Evolutionary conservation across 2,113 vertebrate species (phyloP), one percentile per base, ranked within the genome.

Genomic region (Rostratula benghalensis): DNA sequence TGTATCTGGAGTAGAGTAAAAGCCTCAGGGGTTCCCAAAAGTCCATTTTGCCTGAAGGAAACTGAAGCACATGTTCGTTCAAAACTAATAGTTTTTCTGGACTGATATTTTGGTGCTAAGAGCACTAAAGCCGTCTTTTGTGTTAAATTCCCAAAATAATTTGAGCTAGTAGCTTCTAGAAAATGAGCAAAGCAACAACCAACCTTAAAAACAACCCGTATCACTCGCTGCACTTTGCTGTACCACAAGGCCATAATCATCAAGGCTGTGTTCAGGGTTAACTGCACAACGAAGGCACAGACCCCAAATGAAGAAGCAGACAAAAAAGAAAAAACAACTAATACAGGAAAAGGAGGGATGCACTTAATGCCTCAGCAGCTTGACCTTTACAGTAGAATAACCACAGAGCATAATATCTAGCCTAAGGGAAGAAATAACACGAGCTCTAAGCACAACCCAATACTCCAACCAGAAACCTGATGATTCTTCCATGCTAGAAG

Each of bases 321-420:
- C 18, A 21, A 28, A 51, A 56, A 87, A 28, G 31, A 77, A 22
- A 83, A 93, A 83, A 64, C 9, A 51, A 24, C 27, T 59, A 87
- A 76, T 70, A 41, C 7, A 83, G 54, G 61, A 92, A 83, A 92
- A 84, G 56, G 30, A 87, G 41, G 39, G 43, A 68, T 71, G 13
- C 39, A 75, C 54, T 87, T 75, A 81, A 79, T 68, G 57, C 87
- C 77, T 78, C 69, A 88, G 77, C 43, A 81, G 65, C 65, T 68
- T 93, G 68, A 96, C 92, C 83, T 96, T 93, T 81, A 41, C 14
- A 91, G 71, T 3, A 75, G 75, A 92, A 68, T 82, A 95, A 91
- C 35, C 56, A 68, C 41, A 37, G 90, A 93, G n/a, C 64, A 74
- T 46, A 77, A 3, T 65, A 88, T 63, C 20, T 90, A 3, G 82